These are phyloP conservation scores for Sanderia malayensis DNA, from an alignment of 30 jellyfish, hydroid and myxozoan species.

Conservation along the genomic window DNA sequence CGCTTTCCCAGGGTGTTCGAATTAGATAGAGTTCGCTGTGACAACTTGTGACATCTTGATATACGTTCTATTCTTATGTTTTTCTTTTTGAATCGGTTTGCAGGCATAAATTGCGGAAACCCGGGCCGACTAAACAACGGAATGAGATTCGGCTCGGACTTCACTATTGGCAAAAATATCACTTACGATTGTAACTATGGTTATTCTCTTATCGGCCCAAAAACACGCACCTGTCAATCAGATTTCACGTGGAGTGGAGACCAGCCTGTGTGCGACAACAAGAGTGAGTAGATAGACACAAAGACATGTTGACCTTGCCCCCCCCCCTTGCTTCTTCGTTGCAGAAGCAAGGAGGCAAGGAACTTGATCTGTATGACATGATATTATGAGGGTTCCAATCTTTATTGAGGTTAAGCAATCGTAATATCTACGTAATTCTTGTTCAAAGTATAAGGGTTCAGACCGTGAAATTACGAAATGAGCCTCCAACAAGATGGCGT, in stretches of 20 bases:
- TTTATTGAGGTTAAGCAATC: too few relatives aligned
- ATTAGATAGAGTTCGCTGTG: too few relatives aligned
- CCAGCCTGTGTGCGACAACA: conserved; percentile 30
- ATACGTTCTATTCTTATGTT: too few relatives aligned
- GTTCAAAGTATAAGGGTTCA: too few relatives aligned
- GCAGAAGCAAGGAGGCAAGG: background rate
- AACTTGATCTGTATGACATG: background rate
- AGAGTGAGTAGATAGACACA: conserved; percentile 11
- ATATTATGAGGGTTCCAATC: background rate
- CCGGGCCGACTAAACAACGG: conserved; percentile 55
- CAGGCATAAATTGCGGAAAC: conserved; percentile 34
- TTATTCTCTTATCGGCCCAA: conserved; percentile 33
- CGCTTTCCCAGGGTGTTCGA: too few relatives aligned
- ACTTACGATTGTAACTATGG: conserved; percentile 29
- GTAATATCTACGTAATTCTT: background rate
- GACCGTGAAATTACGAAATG: too few relatives aligned
- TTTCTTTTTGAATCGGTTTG: too few relatives aligned
- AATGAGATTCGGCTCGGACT: conserved; percentile 2
- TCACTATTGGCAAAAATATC: conserved; percentile 26
- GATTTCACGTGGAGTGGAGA: conserved; percentile 59
- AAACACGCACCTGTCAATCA: conserved; percentile 30
- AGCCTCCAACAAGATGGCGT: too few relatives aligned
- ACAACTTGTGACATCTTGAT: too few relatives aligned
- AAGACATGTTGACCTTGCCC: background rate
- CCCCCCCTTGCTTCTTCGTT: background rate